Conservation (phyloP, 30 jellyfish, hydroid and myxozoan genomes). For the Aurelia aurita complex sp. Pacific region DNA sequence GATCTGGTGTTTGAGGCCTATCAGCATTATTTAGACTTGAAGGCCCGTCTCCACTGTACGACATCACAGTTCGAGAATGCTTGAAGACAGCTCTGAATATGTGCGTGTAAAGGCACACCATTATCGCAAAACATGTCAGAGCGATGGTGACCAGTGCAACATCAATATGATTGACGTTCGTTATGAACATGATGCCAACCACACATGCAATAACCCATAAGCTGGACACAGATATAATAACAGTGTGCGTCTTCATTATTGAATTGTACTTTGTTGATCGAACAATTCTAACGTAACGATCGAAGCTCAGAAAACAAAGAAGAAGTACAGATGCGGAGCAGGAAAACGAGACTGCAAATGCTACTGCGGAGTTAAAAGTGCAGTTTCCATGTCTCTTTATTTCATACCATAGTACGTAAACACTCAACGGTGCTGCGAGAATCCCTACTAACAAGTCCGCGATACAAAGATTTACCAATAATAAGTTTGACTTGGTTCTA, state of each 20-base stretch:
- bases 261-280: slow-evolving; percentile 3
- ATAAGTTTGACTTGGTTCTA: slow-evolving; percentile 29
- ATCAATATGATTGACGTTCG: background rate
- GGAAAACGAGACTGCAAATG: slow-evolving; percentile 26
- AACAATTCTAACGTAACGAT: slow-evolving; percentile 37
- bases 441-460: slow-evolving; percentile 44
- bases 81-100: slow-evolving; percentile 18
- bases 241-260: background rate
- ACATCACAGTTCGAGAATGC: slow-evolving; percentile 5
- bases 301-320: slow-evolving; percentile 22
- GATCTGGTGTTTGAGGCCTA: background rate
- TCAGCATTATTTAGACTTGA: background rate
- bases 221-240: background rate
- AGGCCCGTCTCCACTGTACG: slow-evolving; percentile 1
- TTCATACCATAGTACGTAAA: slow-evolving; percentile 39
- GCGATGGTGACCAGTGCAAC: slow-evolving; percentile 13
- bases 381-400: slow-evolving; percentile 6
- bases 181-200: slow-evolving; percentile 18
- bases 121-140: background rate
- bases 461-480: slow-evolving; percentile 28
- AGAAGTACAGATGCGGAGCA: slow-evolving; percentile 44
- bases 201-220: slow-evolving; percentile 19
- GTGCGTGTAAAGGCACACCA: slow-evolving; percentile 6
- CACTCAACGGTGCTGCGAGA: slow-evolving; percentile 38
- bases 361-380: slow-evolving; percentile 15